phyloP scores from a whole-genome alignment of 1,140 invertebrate species.

The Andricus grossulariae region DNA sequence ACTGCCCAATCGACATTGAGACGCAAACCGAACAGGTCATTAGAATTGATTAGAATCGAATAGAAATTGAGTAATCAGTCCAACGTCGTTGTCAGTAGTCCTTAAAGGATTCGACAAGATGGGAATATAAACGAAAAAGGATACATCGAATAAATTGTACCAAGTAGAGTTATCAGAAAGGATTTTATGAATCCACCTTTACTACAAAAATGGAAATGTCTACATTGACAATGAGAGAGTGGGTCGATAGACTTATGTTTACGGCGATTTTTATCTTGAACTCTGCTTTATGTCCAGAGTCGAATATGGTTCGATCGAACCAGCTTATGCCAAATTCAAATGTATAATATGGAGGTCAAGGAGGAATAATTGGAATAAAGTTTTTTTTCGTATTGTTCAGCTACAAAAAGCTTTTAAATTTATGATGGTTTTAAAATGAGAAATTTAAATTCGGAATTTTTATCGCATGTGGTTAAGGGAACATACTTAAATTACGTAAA shows the following conservation, averaged over 20 bases:
- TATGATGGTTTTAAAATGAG: too few species aligned
- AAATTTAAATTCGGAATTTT: too few species aligned
- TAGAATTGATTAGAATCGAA: constrained; percentile 31
- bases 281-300: too few species aligned
- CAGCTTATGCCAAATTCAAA: too few species aligned
- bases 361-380: too few species aligned
- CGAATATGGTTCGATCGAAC: too few species aligned
- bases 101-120: neutral
- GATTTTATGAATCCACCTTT: neutral
- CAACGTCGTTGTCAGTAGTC: neutral
- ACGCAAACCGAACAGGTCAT: constrained; percentile 2
- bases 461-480: too few species aligned
- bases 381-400: too few species aligned
- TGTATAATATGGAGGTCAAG: too few species aligned
- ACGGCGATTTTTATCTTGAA: too few species aligned
- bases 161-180: neutral
- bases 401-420: too few species aligned
- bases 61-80: constrained; percentile 27
- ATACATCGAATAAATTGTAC: constrained; percentile 4
- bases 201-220: neutral
- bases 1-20: constrained; percentile 28
- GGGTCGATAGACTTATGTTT: neutral
- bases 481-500: too few species aligned
- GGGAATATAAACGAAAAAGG: constrained; percentile 28
- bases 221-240: neutral